Evolutionary conservation across 2,113 vertebrate genomes (phyloP).

Genomic region (Ramphastos sulfuratus): DNA sequence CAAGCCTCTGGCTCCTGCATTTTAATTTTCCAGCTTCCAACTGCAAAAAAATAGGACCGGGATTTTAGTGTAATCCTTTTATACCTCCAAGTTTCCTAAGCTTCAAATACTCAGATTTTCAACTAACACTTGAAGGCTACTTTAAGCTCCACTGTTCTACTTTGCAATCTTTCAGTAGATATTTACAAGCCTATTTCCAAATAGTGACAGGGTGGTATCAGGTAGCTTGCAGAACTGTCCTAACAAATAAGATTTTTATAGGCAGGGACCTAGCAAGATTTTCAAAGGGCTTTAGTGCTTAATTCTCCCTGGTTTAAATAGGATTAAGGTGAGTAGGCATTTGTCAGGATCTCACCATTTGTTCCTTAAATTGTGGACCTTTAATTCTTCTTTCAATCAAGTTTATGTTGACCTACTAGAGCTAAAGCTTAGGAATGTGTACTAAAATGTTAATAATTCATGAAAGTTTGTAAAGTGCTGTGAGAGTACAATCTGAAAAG

Average conservation of each 20-base stretch:
- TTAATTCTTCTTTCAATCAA: conserved; percentile 22
- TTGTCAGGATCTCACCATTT: not conserved
- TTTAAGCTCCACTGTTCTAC: conserved; percentile 45
- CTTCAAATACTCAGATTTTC: conserved; percentile 12
- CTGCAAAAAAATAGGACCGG: not conserved
- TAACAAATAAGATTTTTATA: conserved; percentile 39
- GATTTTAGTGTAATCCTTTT: conserved; percentile 40
- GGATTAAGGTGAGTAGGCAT: conserved; percentile 29
- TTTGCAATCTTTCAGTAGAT: not conserved
- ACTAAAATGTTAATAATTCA: conserved; percentile 7
- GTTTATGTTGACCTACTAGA: not conserved
- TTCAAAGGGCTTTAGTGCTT: not conserved
- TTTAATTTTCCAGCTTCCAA: conserved; percentile 9
- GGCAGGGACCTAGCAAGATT: conserved; percentile 1
- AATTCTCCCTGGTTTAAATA: not conserved
- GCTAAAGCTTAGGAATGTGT: not conserved
- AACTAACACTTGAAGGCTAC: not conserved
- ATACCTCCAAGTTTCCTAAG: conserved; percentile 16
- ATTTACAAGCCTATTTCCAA: conserved; percentile 20
- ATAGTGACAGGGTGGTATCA: not conserved
- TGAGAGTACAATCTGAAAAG: not conserved
- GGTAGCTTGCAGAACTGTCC: conserved; percentile 25
- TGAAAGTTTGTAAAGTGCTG: not conserved
- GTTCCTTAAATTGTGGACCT: not conserved
- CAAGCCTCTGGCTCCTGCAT: not conserved